These are phyloP conservation scores for Troides oblongomaculatus DNA, from an alignment of 2,888 invertebrate genomes.

Conservation along the genomic window DNA sequence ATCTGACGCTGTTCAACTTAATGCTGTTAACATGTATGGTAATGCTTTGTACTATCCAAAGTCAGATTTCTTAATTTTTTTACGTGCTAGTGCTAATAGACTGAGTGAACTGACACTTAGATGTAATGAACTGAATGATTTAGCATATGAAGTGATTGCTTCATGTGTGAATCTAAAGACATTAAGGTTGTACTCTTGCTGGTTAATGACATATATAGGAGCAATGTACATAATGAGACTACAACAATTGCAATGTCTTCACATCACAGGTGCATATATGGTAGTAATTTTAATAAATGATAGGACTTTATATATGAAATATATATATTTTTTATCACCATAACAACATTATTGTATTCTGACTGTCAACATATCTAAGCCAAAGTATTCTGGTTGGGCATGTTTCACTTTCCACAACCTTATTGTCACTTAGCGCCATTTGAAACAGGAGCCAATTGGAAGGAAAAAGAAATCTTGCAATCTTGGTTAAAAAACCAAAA, in stretches of 20 bases:
- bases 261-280: conserved; percentile 45
- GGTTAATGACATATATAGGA: conserved; percentile 40
- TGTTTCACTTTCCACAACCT: background rate
- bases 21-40: conserved; percentile 46
- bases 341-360: too few species aligned
- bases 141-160: conserved; percentile 37
- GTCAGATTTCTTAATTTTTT: conserved; percentile 35
- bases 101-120: conserved; percentile 44
- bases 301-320: background rate
- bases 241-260: conserved; percentile 37
- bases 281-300: conserved; percentile 24
- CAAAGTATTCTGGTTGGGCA: background rate
- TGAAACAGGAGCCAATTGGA: too few species aligned
- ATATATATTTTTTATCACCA: too few species aligned
- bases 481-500: too few species aligned
- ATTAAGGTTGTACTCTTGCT: conserved; percentile 46
- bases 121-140: conserved; percentile 41
- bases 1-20: conserved; percentile 28
- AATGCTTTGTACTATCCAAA: conserved; percentile 38
- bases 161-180: conserved; percentile 37
- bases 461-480: too few species aligned
- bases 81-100: conserved; percentile 32
- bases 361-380: too few species aligned
- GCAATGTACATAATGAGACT: conserved; percentile 33
- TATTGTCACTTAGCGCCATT: too few species aligned